phyloP scores from a whole-genome alignment of 2,113 vertebrate genomes.

The Taxidea taxus region DNA sequence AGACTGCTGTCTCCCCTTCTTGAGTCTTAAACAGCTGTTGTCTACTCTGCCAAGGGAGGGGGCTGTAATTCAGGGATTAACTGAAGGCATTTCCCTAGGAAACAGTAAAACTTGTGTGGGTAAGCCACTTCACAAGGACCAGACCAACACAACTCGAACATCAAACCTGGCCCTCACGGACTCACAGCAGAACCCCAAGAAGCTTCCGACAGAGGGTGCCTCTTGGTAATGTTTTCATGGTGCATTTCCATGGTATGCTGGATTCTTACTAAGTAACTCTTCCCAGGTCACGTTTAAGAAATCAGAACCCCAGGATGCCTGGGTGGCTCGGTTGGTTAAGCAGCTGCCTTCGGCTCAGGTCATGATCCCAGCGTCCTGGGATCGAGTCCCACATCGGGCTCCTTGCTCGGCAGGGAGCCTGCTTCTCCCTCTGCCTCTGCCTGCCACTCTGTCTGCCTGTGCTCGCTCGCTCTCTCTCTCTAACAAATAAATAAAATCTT shows the following conservation, averaged over 20 bases:
- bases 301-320: neutral
- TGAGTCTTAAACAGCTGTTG: neutral
- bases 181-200: neutral
- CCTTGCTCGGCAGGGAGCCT: too few species aligned
- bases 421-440: too few species aligned
- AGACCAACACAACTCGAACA: neutral
- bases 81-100: constrained; percentile 30
- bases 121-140: neutral
- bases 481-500: too few species aligned
- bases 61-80: neutral
- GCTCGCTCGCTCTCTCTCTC: too few species aligned
- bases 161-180: neutral
- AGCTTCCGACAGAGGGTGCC: neutral
- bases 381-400: too few species aligned
- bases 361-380: too few species aligned
- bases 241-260: neutral
- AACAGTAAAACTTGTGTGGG: neutral
- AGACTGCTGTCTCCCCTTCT: neutral
- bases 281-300: neutral
- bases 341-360: too few species aligned
- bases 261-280: neutral
- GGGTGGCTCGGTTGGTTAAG: too few species aligned
- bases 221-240: neutral
- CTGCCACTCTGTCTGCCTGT: too few species aligned
- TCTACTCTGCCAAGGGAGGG: neutral